These are phyloP conservation scores for Halcyon smyrnensis DNA, from an alignment of 2,797 vertebrate genomes.

Conservation along the genomic window DNA sequence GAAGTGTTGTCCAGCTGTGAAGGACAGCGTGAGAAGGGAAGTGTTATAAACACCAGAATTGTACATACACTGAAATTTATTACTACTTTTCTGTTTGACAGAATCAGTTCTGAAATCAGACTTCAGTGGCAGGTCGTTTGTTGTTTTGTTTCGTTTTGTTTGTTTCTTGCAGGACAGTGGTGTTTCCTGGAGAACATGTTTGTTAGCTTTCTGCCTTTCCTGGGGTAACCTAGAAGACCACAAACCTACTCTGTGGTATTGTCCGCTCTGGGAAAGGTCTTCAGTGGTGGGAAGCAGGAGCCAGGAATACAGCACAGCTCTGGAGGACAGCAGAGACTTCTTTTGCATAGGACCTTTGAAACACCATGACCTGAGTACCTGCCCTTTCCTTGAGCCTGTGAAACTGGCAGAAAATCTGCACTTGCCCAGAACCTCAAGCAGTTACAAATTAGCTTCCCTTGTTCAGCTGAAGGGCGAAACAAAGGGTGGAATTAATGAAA, in stretches of 20 bases:
- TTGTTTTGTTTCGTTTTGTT: not conserved
- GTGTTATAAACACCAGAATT: not conserved
- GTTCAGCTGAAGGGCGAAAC: not conserved
- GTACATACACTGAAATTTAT: not conserved
- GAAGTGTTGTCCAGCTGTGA: not conserved
- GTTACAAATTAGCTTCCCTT: not conserved
- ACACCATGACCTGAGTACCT: rapidly evolving
- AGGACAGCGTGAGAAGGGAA: not conserved
- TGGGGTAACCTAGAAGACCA: not conserved
- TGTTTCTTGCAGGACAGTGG: not conserved
- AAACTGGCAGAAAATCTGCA: not conserved
- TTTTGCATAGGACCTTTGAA: not conserved
- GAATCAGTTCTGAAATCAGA: not conserved
- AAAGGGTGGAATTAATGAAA: not conserved
- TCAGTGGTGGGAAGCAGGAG: not conserved
- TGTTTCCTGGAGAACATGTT: not conserved
- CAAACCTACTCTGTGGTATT: not conserved
- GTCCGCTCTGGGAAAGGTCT: not conserved
- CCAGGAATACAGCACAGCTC: not conserved
- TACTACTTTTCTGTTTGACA: not conserved
- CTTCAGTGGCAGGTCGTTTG: not conserved
- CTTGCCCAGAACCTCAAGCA: not conserved
- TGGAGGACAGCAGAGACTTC: not conserved
- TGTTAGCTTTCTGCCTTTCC: not conserved
- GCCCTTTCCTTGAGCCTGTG: not conserved